Evolutionary conservation across 1,140 invertebrate species (phyloP), one percentile per base, ranked within the genome.

Genomic region (Leptopilina clavipes): DNA sequence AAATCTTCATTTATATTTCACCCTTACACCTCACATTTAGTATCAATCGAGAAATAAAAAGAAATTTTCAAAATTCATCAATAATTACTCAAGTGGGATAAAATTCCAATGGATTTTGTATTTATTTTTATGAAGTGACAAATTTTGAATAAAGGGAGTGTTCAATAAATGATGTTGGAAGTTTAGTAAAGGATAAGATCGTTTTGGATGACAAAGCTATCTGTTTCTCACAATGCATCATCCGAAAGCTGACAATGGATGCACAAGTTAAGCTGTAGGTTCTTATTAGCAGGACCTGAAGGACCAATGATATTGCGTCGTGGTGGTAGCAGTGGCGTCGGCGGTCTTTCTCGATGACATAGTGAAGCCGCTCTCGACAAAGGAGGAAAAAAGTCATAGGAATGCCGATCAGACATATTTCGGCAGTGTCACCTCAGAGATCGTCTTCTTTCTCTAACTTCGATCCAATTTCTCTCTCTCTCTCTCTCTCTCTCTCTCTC

Each of bases 331-430:
- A 78, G 76, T 73, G 78, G 80, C 75, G 79, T 81, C 80, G 82
- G 79, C 79, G 76, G 78, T 76, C 78, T 74, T 70, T 76, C 79
- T 83, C 86, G 85, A 88, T 85, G 86, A 87, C 85, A 85, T 82
- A 84, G 81, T 86, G 83, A 86, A 83, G 86, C 85, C 84, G 86
- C 87, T 83, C 81, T 89, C 82, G 83, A 87, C 87, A 87, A 87
- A 88, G 86, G 80, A 84, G 76, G 81, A 86, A 88, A 88, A 89
- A 88, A 88, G 84, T 81, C 87, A 85, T 87, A 88, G 85, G 87
- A 87, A 89, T 89, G 87, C 82, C 81, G 83, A 78, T 84, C 79
- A 71, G 80, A 79, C 84, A 88, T 87, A 87, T 89, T 88, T 88
- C 87, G 86, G 86, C 85, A 80, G 86, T 89, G 87, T 89, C 88